Evolutionary conservation across 2,888 invertebrate species (phyloP), one percentile per base, ranked within the genome.

Genomic region (Lasius fuliginosus): DNA sequence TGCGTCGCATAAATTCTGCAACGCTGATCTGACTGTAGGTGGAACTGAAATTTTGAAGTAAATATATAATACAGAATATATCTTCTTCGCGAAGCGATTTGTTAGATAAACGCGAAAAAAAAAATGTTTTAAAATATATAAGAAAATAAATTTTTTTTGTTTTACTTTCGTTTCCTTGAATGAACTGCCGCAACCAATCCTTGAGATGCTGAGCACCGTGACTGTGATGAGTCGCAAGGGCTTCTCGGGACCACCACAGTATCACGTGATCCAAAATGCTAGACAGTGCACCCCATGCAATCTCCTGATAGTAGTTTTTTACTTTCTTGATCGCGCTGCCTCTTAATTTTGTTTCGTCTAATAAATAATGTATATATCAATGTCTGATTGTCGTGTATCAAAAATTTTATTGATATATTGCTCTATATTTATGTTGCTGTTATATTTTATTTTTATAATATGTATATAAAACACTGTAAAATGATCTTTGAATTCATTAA

Each of bases 261-360:
- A 98, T 96, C 30, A 98, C 96, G 92, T 98, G 98, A 92, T 98
- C 98, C 73, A 98, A 95, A 91, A 97, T 97, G 85, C 97, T 97
- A 1, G 98, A 98, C 1, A 98, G 97, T 92, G 98, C 97, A 0
- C 97, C 97, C 98, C 98, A 98, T 42, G 98, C 95, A 79, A 97
- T 96, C 93, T 97, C 97, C 91, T 97, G 97, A 92, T 97, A 97
- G 93, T 97, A 97, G 90, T 97, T 96, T 9, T 96, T 95, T 15
- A 97, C 96, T 94, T 96, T 97, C 73, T 96, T 95, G 60, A 96
- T 96, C 0, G 96, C 96, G 93, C 96, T 96, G 81, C 96, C 95
- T 88, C 96, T 96, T 2, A 97, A 95, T 94, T 96, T 96, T 53
- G 95, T 93, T 68, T 96, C 95, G 56, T 96, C 97, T 97, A 67